Evolutionary conservation across 2,888 invertebrate species (phyloP), one percentile per base, ranked within the genome.

Genomic region (Nemapogon koenigi): DNA sequence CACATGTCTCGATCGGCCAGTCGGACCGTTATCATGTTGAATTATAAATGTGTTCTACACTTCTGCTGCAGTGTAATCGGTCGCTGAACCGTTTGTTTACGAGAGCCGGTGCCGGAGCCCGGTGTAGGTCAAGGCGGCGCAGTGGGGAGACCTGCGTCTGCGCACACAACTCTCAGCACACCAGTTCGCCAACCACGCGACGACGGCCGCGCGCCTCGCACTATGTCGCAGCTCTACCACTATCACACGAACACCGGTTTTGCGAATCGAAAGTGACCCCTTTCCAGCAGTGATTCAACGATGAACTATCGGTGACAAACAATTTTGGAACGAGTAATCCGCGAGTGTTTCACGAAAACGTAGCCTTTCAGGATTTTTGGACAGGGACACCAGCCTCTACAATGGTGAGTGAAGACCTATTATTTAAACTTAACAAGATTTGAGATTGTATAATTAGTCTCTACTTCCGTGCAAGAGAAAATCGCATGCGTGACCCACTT

Each of bases 11-110:
- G n/a, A n/a, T n/a, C n/a, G n/a, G n/a, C n/a, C n/a, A n/a, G n/a
- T n/a, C n/a, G n/a, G n/a, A 70, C 75, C 75, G 76, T 76, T 75
- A 76, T 59, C 62, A 59, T 58, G 64, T 66, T 69, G 70, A 71
- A 69, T 70, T 65, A 68, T 67, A 68, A 72, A 72, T 72, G 60
- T 51, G 51, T 49, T 18, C 13, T 10, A 14, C 19, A 22, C 19
- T n/a, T n/a, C n/a, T n/a, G n/a, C n/a, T n/a, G n/a, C n/a, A n/a
- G 51, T 59, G 59, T 65, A 72, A 75, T 78, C 75, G 76, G 71
- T 73, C 75, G 73, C 56, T 71, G 76, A 76, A 76, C 76, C 72
- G 73, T 70, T 70, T 75, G 75, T 75, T 73, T 73, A 70, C 71
- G 66, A 65, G 58, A 59, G 66, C 56, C 63, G 62, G 56, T 58